Conservation (phyloP, 2,113 vertebrate species). For the Halcyon senegalensis region DNA sequence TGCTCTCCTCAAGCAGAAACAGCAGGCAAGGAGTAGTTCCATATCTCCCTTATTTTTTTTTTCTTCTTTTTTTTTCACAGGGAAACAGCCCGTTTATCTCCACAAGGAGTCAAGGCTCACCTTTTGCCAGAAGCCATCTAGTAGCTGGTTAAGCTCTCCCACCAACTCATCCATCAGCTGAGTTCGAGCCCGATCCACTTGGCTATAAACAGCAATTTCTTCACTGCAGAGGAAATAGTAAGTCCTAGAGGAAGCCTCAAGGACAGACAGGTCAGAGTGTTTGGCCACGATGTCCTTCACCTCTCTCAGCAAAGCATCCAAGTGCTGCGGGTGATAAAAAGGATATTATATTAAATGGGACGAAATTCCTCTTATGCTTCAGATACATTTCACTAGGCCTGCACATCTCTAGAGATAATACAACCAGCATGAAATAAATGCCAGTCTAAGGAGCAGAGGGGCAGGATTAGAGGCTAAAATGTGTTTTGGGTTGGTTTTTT, state of each 20-base stretch:
- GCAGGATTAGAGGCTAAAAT: neutral
- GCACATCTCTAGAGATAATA: neutral
- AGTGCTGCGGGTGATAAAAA: slow-evolving; percentile 69
- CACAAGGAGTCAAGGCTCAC: slow-evolving; percentile 61
- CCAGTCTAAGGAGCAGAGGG: neutral
- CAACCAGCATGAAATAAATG: neutral
- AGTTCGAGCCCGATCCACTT: slow-evolving; percentile 68
- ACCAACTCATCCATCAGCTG: slow-evolving; percentile 81
- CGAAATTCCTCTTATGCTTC: neutral
- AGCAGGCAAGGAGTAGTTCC: neutral
- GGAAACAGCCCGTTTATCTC: neutral
- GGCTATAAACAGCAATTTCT: slow-evolving; percentile 56
- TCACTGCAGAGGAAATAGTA: slow-evolving; percentile 78
- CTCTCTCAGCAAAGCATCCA: slow-evolving; percentile 78
- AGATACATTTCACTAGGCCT: neutral
- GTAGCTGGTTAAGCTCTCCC: slow-evolving; percentile 69
- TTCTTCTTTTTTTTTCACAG: neutral
- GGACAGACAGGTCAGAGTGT: slow-evolving; percentile 75
- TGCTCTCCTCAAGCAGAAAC: neutral
- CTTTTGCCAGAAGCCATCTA: slow-evolving; percentile 71
- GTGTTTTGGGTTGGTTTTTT: neutral
- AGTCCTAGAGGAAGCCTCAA: slow-evolving; percentile 83
- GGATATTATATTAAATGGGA: neutral
- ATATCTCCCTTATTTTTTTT: neutral
- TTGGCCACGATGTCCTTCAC: slow-evolving; percentile 74